phyloP scores from a whole-genome alignment of 2,888 invertebrate genomes.

The Microchrysa polita region DNA sequence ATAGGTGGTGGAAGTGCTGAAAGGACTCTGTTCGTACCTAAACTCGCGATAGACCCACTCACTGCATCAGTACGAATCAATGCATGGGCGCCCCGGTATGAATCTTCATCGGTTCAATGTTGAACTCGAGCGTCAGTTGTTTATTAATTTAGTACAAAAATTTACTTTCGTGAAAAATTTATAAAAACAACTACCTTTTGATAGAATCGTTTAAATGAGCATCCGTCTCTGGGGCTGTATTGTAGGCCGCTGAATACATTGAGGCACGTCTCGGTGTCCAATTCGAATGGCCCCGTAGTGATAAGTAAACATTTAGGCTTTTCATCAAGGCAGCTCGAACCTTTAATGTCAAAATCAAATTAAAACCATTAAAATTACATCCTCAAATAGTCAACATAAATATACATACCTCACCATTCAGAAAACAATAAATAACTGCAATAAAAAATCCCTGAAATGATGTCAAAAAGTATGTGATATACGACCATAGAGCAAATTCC shows the following conservation, averaged over 20 bases:
- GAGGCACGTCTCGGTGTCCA: constrained; percentile 63
- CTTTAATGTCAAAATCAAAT: constrained; percentile 54
- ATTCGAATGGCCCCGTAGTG: constrained; percentile 62
- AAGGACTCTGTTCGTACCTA: too few relatives aligned
- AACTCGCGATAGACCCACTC: too few relatives aligned
- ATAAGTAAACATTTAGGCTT: constrained; percentile 64
- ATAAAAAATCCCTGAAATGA: constrained; percentile 88
- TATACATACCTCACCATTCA: constrained; percentile 79
- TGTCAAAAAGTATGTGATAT: constrained; percentile 79
- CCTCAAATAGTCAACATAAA: neutral
- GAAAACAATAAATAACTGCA: constrained; percentile 82
- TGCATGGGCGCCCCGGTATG: too few relatives aligned
- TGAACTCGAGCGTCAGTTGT: too few relatives aligned
- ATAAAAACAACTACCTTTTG: too few relatives aligned
- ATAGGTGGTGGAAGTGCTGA: too few relatives aligned
- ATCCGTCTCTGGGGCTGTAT: constrained; percentile 63
- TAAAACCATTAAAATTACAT: too few relatives aligned
- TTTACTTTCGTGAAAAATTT: too few relatives aligned
- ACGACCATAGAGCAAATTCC: constrained; percentile 83
- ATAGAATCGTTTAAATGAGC: constrained; percentile 55
- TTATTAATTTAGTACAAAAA: too few relatives aligned
- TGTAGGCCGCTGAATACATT: constrained; percentile 62
- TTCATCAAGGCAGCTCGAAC: constrained; percentile 65
- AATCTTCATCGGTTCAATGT: too few relatives aligned
- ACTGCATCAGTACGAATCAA: too few relatives aligned